Base-by-base conservation (phyloP, 1,140 invertebrate genomes). In the Cyclargus thomasi region DNA sequence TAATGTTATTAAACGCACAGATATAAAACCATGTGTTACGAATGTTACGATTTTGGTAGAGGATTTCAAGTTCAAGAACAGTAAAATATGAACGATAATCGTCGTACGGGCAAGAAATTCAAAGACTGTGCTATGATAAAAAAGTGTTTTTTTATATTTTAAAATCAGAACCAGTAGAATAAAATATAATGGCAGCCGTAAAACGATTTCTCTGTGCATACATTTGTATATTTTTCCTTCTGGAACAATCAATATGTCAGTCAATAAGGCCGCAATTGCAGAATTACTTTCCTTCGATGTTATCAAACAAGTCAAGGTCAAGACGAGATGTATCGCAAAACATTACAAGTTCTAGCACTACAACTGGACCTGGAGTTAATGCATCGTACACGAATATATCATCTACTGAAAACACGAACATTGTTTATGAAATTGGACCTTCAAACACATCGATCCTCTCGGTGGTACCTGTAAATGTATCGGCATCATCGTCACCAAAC, bases 401-500 rank as follows among this genome's bases (percentile, higher is more conserved):
- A 17, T 80, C 86, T 57, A 80, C 83, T 47, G 86, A 87, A 70
- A 77, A 65, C 67, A 53, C 78, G 5, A 81, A 80, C 68, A 59
- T 78, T 62, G 72, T 80, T 59, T 82, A 83, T 72, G 84, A 89
- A 67, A 72, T 82, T 62, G 80, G 80, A 11, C 72, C 79, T 35
- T 83, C 82, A 18, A 79, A 83, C 74, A 78, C 78, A 20, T 84
- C 83, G 0, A 76, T 81, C 65, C 62, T 84, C 14, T 65, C 82
- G 36, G 75, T 83, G 62, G 68, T 76, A 18, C 77, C 74, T 69
- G 73, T 85, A 21, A 90, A 90, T 78, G 68, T 74, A 10, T 85
- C 87, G 7, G 77, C 85, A 5, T 77, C 86, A 16, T 67, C 76
- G 39, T 64, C 77, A 18, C 79, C 83, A 0, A 90, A 88, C 75